Base-by-base conservation (phyloP, 2,113 vertebrate species). In the Triplophysa tibetana region DNA sequence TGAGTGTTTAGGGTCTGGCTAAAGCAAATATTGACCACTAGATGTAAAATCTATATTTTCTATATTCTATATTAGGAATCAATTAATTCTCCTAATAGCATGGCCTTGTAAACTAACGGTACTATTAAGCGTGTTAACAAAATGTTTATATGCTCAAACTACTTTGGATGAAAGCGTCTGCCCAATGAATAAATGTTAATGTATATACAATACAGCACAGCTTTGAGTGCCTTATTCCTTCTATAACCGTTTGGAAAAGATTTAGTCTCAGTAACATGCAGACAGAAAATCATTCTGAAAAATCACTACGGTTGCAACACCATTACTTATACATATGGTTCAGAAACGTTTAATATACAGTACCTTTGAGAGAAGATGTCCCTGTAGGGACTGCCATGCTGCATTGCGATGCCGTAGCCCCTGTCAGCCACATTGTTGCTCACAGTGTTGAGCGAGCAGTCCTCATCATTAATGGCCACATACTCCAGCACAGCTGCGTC, bases 331-430 rank as follows among this genome's bases (percentile, higher is more conserved):
- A 21, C 8, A 19, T 2, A 21, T 6, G 16, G 19, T 21, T 58
- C 6, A 21, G 16, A 21, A 21, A 19, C 21, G 54, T 58, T 58
- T 21, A 13, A 26, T 19, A 24, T 43, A 33, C 67, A 87, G 87
- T 94, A 99, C 98, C 98, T 96, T 89, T 99, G 98, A 79, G 98
- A 99, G 88, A 99, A 99, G 43, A 95, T 94, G 10, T 99, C 98
- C 65, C 98, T 88, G 92, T 99, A 99, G 56, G 98, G 97, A 87
- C 97, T 98, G 84, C 97, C 97, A 0, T 99, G 97, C 75, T 99
- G 98, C 89, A 99, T 92, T 38, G 98, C 98, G 6, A 99, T 98
- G 41, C 97, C 97, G 0, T 99, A 99, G 2, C 98, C 98, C 21
- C 97, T 91, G 86, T 99, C 98, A 0, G 97, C 95, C 4, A 96